These are phyloP conservation scores for Carassius gibelio DNA, from an alignment of 2,113 vertebrate species.

Conservation along the genomic window DNA sequence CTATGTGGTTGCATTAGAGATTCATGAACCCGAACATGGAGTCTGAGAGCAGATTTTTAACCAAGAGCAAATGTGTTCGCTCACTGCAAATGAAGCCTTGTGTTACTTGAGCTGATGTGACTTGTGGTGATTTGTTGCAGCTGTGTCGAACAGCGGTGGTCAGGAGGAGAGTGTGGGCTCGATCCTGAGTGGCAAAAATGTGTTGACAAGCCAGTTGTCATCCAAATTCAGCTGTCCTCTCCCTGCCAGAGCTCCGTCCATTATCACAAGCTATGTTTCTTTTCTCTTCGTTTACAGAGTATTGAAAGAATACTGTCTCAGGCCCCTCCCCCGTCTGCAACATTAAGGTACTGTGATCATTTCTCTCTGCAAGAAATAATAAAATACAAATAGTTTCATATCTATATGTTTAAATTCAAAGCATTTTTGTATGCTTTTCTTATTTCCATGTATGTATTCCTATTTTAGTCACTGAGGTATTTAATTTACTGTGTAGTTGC, in stretches of 20 bases:
- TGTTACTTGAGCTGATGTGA: slow-evolving; percentile 44
- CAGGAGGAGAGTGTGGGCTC: slow-evolving; percentile 35
- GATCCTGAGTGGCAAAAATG: slow-evolving; percentile 41
- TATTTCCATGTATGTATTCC: no score
- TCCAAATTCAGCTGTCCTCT: slow-evolving; percentile 22
- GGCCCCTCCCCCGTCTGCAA: slow-evolving; percentile 36
- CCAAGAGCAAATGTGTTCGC: slow-evolving; percentile 55
- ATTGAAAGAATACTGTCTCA: slow-evolving; percentile 41
- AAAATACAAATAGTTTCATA: background rate
- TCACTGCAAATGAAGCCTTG: slow-evolving; percentile 45
- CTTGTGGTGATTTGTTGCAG: slow-evolving; percentile 57
- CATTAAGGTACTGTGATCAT: slow-evolving; percentile 42
- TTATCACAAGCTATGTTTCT: slow-evolving; percentile 38
- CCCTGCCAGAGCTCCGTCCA: background rate
- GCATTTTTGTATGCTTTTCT: no score
- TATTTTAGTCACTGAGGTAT: background rate
- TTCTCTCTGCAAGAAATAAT: background rate
- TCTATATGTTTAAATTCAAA: background rate
- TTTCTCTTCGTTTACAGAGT: slow-evolving; percentile 52
- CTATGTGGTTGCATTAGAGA: slow-evolving; percentile 24
- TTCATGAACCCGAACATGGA: slow-evolving; percentile 14
- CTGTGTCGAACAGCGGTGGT: slow-evolving; percentile 48
- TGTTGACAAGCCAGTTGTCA: slow-evolving; percentile 52
- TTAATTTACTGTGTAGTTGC: background rate
- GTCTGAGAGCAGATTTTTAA: slow-evolving; percentile 43